These are phyloP conservation scores for Leptocoma aspasia DNA, from an alignment of 2,113 vertebrate species.

Conservation along the genomic window DNA sequence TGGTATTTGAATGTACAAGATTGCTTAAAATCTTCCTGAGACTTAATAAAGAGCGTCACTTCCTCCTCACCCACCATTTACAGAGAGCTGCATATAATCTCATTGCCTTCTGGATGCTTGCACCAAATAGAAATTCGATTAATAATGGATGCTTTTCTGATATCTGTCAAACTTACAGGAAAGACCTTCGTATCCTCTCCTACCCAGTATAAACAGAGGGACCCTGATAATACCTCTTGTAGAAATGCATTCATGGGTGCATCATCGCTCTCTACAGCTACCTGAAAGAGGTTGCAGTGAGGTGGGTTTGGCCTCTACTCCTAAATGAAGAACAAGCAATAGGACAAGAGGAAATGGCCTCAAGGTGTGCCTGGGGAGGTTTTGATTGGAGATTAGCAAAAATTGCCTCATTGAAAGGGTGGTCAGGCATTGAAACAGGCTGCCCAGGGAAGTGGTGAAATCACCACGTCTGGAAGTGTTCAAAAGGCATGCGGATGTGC, in stretches of 20 bases:
- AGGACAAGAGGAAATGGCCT: not conserved
- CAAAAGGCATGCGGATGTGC: not conserved
- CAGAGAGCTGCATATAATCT: not conserved
- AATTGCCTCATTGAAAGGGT: not conserved
- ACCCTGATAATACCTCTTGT: not conserved
- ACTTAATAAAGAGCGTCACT: not conserved
- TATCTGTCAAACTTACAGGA: not conserved
- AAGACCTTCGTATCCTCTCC: not conserved
- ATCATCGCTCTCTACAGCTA: rapidly evolving
- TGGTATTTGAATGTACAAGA: not conserved
- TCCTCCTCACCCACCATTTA: not conserved
- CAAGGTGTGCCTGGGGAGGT: not conserved
- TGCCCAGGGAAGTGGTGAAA: not conserved
- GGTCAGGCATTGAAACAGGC: not conserved
- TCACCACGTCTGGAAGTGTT: not conserved
- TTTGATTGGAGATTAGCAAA: not conserved
- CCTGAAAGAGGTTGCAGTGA: not conserved
- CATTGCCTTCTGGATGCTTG: not conserved
- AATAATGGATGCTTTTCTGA: not conserved
- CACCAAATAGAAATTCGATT: not conserved
- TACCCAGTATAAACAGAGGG: not conserved
- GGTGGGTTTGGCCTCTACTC: not conserved
- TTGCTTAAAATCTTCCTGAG: not conserved
- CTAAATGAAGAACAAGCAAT: not conserved
- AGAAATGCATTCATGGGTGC: not conserved